phyloP scores from a whole-genome alignment of 2,888 invertebrate genomes.

The Drosophila rellima region DNA sequence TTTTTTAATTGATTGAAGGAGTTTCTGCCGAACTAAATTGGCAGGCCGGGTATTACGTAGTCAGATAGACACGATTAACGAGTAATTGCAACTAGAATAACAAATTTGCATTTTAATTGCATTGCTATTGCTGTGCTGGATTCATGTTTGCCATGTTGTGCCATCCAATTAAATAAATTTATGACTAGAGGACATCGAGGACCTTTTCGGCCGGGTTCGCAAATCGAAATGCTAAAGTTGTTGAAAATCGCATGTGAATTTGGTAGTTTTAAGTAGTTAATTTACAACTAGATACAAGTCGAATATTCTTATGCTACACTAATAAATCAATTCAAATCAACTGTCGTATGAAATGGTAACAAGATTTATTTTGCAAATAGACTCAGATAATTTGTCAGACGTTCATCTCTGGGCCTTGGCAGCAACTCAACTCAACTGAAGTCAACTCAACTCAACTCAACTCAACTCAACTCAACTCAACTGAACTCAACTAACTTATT shows the following conservation, averaged over 20 bases:
- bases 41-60: neutral
- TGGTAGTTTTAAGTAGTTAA: slow-evolving; percentile 2
- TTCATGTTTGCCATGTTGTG: slow-evolving; percentile 3
- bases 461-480: slow-evolving; percentile 8
- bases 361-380: slow-evolving; percentile 8
- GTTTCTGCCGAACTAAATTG: neutral
- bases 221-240: neutral
- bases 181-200: neutral
- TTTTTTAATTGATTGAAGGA: neutral
- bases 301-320: neutral
- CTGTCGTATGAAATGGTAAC: slow-evolving; percentile 12
- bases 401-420: slow-evolving; percentile 2
- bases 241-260: slow-evolving; percentile 1
- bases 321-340: neutral
- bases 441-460: neutral
- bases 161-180: slow-evolving; percentile 27
- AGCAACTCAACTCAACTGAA: neutral
- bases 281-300: slow-evolving; percentile 1
- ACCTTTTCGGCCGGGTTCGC: neutral
- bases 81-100: slow-evolving; percentile 6
- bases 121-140: neutral
- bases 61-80: neutral
- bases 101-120: slow-evolving; percentile 14
- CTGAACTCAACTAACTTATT: slow-evolving; percentile 25
- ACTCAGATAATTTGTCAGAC: slow-evolving; percentile 14